Base-by-base conservation (phyloP, 2,888 invertebrate species). In the Drosophila rellima region DNA sequence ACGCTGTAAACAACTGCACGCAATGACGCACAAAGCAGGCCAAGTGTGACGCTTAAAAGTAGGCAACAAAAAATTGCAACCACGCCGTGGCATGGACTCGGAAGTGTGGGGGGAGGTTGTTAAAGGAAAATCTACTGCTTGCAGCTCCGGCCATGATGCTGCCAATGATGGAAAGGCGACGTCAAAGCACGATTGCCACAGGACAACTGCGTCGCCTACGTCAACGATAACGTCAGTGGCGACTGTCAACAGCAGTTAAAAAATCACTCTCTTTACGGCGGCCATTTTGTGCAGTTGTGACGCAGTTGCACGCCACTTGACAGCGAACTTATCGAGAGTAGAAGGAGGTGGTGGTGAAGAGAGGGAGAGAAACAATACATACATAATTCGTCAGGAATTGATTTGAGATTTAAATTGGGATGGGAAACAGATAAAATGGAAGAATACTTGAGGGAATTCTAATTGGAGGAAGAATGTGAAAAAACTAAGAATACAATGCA, bases 1-100 rank as follows among this genome's bases (percentile, higher is more conserved):
- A 3, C 15, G 15, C 13, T 35, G 40, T 37, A 35, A 51, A 57
- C 48, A 56, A 45, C 65, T 44, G 39, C 57, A 70, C 73, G 72
- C 74, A 62, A 62, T 62, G 78, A 70, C 78, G 68, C 61, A 74
- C n/a, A 52, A 29, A 29, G 56, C 47, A 35, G 45, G 35, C 60
- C 31, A 47, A 51, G 42, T 56, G 50, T 57, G 68, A 20, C 70
- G 39, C 74, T 39, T n/a, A 31, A 70, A 74, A 74, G 76, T 74
- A 72, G 66, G 77, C 77, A 67, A 76, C 54, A 45, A 20, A 67
- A 67, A 61, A 39, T 54, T 20, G 33, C 20, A 35, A 15, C 31
- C 15, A 33, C 17, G 8, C 20, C n/a, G 8, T 5, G 33, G 31
- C 15, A n/a, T 15, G 23, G 17, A 17, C 35, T 23, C 15, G 1